These are phyloP conservation scores for Hiodon tergisus DNA, from an alignment of 2,113 vertebrate species.

Conservation along the genomic window DNA sequence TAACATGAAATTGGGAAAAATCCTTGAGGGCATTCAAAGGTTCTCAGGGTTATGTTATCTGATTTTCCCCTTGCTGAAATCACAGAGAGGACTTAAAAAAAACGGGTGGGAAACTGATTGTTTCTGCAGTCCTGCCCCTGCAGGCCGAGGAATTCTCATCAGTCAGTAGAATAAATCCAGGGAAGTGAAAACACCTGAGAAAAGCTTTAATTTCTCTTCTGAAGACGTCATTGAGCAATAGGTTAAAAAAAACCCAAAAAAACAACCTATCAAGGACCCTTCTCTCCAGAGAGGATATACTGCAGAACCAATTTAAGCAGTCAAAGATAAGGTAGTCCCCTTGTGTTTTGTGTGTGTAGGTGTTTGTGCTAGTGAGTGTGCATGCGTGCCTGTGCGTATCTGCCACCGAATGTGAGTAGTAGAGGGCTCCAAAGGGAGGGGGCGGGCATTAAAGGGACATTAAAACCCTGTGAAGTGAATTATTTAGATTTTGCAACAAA, in stretches of 20 bases:
- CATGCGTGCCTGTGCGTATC: slow-evolving; percentile 23
- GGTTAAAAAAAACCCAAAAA: too few species aligned
- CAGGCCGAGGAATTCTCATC: background rate
- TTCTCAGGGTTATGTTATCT: too few species aligned
- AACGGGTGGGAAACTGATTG: background rate
- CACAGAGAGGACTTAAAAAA: background rate
- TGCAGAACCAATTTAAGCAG: background rate
- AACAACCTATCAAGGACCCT: background rate
- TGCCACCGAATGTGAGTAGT: background rate
- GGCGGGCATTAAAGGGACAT: slow-evolving; percentile 16
- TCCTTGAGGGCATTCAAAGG: too few species aligned
- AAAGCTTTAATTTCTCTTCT: background rate
- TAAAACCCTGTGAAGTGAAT: slow-evolving; percentile 34
- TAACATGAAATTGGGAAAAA: background rate
- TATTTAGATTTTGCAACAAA: slow-evolving; percentile 44
- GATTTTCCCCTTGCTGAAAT: background rate
- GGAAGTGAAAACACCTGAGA: background rate
- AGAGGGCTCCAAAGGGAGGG: background rate
- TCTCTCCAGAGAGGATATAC: background rate
- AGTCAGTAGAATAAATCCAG: background rate
- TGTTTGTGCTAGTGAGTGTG: background rate
- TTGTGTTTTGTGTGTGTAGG: background rate
- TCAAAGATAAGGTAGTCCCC: background rate
- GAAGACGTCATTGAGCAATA: background rate
- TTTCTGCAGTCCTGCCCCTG: background rate